Percentiles rank a stretch among this genome's conserved stretches.
Evolutionary conservation across 2,888 invertebrate genomes (phyloP).

Genomic region (Myopa tessellatipennis): DNA sequence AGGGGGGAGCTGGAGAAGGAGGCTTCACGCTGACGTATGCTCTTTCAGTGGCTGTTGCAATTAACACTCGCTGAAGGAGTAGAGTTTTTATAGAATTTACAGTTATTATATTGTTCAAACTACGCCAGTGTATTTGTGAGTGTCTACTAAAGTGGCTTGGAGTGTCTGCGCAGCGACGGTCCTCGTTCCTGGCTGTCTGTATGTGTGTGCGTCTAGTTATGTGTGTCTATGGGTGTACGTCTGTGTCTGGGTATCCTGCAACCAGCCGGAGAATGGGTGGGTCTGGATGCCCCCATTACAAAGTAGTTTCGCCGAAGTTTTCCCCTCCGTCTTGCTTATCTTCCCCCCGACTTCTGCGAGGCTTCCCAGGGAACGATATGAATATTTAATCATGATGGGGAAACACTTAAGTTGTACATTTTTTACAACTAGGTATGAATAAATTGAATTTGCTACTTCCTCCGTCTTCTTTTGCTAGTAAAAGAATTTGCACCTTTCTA

Average conservation of each 20-base stretch:
- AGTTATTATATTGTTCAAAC: slow-evolving; percentile 35
- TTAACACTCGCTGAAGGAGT: slow-evolving; percentile 26
- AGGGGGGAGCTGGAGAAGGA: not conserved
- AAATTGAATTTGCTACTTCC: slow-evolving; percentile 22
- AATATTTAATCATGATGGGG: slow-evolving; percentile 29
- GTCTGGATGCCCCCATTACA: too few relatives aligned
- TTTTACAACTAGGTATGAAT: slow-evolving; percentile 27
- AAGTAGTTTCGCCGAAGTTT: slow-evolving; percentile 2
- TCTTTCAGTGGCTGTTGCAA: slow-evolving; percentile 12
- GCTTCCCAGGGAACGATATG: slow-evolving; percentile 10
- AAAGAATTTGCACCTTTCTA: too few relatives aligned
- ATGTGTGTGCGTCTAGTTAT: not conserved
- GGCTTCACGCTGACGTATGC: not conserved
- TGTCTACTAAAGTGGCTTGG: too few relatives aligned
- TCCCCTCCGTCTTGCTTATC: not conserved
- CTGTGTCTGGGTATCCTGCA: not conserved
- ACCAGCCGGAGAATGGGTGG: too few relatives aligned
- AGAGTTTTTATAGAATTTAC: slow-evolving; percentile 29
- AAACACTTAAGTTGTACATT: slow-evolving; percentile 12
- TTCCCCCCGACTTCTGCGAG: not conserved
- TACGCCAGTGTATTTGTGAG: slow-evolving; percentile 6
- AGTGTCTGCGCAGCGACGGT: not conserved
- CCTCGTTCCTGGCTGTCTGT: not conserved
- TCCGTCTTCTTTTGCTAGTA: not conserved
- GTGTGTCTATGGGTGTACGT: not conserved